These are phyloP conservation scores for Poeciliopsis occidentalis DNA, from an alignment of 2,113 vertebrate genomes.

Conservation along the genomic window DNA sequence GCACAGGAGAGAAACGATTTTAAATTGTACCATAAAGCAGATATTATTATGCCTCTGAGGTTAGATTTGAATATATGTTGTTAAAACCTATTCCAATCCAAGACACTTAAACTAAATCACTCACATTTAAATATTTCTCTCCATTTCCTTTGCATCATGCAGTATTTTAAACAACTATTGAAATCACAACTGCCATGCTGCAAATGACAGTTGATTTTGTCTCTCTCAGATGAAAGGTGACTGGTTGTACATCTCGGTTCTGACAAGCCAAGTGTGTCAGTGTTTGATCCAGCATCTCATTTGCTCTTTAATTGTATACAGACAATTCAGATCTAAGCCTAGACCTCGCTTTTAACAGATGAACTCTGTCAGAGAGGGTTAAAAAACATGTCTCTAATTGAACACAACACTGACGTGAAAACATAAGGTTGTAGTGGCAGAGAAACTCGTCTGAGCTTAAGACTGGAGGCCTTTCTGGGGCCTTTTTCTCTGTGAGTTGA, in stretches of 20 bases:
- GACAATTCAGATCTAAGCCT: slow-evolving; percentile 26
- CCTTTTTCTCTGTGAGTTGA: slow-evolving; percentile 50
- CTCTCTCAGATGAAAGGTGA: slow-evolving; percentile 39
- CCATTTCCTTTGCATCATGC: slow-evolving; percentile 28
- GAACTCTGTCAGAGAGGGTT: slow-evolving; percentile 29
- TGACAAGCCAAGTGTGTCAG: slow-evolving; percentile 18
- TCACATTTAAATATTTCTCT: slow-evolving; percentile 11
- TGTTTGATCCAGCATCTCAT: slow-evolving; percentile 40
- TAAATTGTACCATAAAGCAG: neutral
- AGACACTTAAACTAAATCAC: neutral
- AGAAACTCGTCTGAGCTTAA: slow-evolving; percentile 26
- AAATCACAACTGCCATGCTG: slow-evolving; percentile 11
- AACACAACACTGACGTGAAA: slow-evolving; percentile 35
- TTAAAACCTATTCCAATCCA: neutral
- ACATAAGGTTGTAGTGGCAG: slow-evolving; percentile 17
- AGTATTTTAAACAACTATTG: slow-evolving; percentile 14
- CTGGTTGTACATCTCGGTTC: slow-evolving; percentile 22
- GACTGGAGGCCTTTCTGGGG: slow-evolving; percentile 47
- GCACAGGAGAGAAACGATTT: neutral
- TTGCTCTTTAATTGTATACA: slow-evolving; percentile 11
- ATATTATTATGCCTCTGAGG: slow-evolving; percentile 3
- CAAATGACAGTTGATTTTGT: slow-evolving; percentile 30
- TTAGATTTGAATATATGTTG: neutral
- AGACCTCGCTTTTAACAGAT: slow-evolving; percentile 14
- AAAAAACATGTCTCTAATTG: slow-evolving; percentile 48